Percentiles rank a stretch among this genome's conserved stretches.
These are phyloP conservation scores for Rhyacichthys aspro DNA, from an alignment of 2,797 vertebrate species.

Conservation along the genomic window DNA sequence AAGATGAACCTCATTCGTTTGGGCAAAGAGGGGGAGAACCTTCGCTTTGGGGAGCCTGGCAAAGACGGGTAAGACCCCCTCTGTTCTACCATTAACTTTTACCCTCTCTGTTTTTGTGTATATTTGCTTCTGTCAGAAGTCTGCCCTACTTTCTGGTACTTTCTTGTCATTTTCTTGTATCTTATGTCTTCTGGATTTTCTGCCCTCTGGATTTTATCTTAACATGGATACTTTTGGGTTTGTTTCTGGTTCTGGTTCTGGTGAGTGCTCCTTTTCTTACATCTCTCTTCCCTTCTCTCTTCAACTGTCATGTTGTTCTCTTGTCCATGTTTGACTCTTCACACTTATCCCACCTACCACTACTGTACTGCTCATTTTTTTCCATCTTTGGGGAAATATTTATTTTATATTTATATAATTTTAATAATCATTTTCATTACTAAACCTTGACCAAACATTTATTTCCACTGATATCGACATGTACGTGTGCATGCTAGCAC, in stretches of 20 bases:
- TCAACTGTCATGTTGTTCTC: conserved; percentile 4
- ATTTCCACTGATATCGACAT: too few species aligned
- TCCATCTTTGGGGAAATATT: too few species aligned
- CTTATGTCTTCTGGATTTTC: conserved; percentile 28
- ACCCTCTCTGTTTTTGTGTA: neutral
- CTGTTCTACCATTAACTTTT: neutral
- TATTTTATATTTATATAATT: too few species aligned
- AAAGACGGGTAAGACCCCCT: conserved; percentile 89
- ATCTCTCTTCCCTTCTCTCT: conserved; percentile 2
- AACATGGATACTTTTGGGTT: conserved; percentile 53
- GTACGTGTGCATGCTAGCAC: fast-evolving
- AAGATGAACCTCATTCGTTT: conserved; percentile 97
- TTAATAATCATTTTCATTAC: too few species aligned
- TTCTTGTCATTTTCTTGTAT: conserved; percentile 24
- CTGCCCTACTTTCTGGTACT: conserved; percentile 1
- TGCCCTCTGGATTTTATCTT: conserved; percentile 54
- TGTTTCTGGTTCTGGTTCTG: conserved; percentile 58
- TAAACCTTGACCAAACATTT: too few species aligned
- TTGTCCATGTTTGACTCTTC: neutral
- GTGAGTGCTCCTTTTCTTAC: conserved; percentile 59
- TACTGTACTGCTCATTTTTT: neutral
- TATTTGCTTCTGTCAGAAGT: conserved; percentile 11
- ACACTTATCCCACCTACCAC: neutral
- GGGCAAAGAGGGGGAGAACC: conserved; percentile 91
- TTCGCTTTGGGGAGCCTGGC: conserved; percentile 87